Evolutionary conservation across 2,113 vertebrate species (phyloP).

Genomic region (Salminus brasiliensis): DNA sequence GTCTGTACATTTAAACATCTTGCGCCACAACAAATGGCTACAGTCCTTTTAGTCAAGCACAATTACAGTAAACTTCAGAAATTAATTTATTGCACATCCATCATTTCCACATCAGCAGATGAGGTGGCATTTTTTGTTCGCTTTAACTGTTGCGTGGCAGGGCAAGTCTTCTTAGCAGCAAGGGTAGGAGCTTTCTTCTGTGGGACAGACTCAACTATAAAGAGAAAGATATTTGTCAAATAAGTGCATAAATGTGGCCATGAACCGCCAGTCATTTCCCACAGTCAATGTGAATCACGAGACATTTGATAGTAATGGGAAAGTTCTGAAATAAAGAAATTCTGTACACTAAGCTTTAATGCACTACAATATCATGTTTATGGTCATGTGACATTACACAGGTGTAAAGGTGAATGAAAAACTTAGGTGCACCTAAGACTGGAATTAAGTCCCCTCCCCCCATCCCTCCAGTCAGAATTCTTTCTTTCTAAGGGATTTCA

Average conservation of each 20-base stretch:
- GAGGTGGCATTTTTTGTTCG: neutral
- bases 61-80: neutral
- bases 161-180: neutral
- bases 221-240: neutral
- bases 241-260: neutral
- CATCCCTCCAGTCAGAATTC: no score
- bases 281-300: neutral
- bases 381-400: no score
- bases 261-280: neutral
- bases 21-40: no score
- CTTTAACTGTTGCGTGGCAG: neutral
- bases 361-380: no score
- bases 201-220: slow-evolving; percentile 47
- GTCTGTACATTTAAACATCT: neutral
- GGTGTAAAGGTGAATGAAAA: no score
- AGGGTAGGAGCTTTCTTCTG: slow-evolving; percentile 43
- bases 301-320: no score
- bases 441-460: no score
- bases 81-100: slow-evolving; percentile 50
- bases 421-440: no score
- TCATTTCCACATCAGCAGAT: slow-evolving; percentile 64
- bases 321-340: no score
- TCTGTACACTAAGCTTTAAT: no score
- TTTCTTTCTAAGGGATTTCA: no score
- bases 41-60: neutral